Evolutionary conservation across 2,888 invertebrate genomes (phyloP).

Genomic region (Cremastinae sp.): DNA sequence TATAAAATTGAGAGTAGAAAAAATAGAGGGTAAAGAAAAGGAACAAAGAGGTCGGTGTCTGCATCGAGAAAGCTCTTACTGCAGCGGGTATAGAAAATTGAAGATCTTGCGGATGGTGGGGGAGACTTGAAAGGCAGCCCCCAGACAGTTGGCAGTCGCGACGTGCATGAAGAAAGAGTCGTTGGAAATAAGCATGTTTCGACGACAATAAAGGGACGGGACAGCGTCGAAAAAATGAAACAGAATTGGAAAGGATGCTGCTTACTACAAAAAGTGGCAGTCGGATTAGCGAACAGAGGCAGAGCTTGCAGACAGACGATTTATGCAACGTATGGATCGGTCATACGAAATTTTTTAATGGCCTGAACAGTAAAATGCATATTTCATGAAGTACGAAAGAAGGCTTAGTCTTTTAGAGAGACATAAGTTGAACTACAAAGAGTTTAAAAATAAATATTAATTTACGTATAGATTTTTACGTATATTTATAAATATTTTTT

Average conservation of each 20-base stretch:
- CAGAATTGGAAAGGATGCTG: conserved; percentile 23
- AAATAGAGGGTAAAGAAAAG: not conserved
- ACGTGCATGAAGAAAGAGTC: conserved; percentile 36
- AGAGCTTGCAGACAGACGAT: not conserved
- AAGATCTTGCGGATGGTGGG: conserved; percentile 26
- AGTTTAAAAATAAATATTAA: not conserved
- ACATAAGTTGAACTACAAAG: not conserved
- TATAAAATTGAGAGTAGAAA: not conserved
- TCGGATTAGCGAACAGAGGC: not conserved
- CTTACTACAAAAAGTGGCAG: too few relatives aligned
- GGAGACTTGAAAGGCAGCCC: conserved; percentile 18
- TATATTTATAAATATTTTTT: too few relatives aligned
- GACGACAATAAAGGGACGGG: conserved; percentile 28
- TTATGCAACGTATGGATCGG: not conserved
- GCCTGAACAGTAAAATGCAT: not conserved
- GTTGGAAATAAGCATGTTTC: conserved; percentile 36
- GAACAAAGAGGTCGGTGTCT: conserved; percentile 35
- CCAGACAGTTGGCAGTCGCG: conserved; percentile 51
- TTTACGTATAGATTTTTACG: too few relatives aligned
- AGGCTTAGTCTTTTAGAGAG: not conserved
- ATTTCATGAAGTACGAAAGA: too few relatives aligned
- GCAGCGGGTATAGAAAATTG: conserved; percentile 51
- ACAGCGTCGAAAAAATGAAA: conserved; percentile 5
- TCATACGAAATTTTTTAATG: too few relatives aligned
- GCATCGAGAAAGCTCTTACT: conserved; percentile 46